Evolutionary conservation across 1,140 invertebrate species (phyloP).

Genomic region (Phymastichus coffea): DNA sequence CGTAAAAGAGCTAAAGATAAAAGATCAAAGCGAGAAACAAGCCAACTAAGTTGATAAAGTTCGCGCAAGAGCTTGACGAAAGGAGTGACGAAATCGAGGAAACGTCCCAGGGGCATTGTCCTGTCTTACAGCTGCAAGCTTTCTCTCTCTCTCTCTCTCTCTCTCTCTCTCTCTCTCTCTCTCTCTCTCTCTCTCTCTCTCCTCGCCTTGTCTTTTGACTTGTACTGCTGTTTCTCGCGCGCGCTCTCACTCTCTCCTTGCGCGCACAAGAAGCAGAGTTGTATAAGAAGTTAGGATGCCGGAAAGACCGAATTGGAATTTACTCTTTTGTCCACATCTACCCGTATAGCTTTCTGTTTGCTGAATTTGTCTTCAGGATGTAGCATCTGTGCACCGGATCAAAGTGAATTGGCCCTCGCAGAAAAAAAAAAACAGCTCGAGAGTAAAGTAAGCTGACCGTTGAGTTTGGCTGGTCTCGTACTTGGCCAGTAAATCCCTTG

Average conservation of each 20-base stretch:
- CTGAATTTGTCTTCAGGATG: too few species aligned
- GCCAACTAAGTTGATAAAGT: constrained; percentile 5
- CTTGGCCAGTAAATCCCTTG: too few species aligned
- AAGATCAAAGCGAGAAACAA: constrained; percentile 5
- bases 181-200: constrained; percentile 5
- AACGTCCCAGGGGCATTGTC: constrained; percentile 37
- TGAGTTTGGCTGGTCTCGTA: too few species aligned
- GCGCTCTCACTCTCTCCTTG: not conserved
- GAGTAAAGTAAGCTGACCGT: too few species aligned
- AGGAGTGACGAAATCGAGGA: constrained; percentile 34
- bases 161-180: not conserved
- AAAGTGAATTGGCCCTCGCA: too few species aligned
- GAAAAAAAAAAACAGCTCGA: too few species aligned
- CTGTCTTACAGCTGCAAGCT: constrained; percentile 7
- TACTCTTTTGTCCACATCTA: constrained; percentile 3
- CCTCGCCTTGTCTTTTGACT: too few species aligned
- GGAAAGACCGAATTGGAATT: constrained; percentile 28
- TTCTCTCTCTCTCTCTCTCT: constrained; percentile 6
- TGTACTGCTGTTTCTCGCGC: too few species aligned
- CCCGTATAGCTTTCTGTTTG: too few species aligned
- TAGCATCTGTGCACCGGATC: too few species aligned
- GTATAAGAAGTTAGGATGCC: constrained; percentile 1
- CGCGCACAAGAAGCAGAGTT: not conserved
- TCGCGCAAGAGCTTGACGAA: not conserved
- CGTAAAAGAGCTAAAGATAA: not conserved